Conservation (phyloP, 2,888 invertebrate species). For the Metellina segmentata region DNA sequence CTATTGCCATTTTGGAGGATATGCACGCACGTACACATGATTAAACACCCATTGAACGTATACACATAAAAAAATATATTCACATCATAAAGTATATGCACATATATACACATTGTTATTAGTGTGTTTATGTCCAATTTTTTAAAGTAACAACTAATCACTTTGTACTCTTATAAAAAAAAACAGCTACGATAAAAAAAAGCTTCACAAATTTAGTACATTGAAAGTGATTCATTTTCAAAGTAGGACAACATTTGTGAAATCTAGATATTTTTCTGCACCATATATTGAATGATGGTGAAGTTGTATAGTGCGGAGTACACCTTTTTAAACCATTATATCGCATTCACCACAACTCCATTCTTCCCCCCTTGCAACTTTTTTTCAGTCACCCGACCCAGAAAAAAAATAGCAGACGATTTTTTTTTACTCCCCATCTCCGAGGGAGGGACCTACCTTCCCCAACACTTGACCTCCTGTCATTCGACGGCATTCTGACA, state of each 20-base stretch:
- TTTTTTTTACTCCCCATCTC: neutral
- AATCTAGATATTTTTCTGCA: neutral
- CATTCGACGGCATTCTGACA: conserved; percentile 60
- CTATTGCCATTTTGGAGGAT: too few species aligned
- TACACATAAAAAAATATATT: too few species aligned
- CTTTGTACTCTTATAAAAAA: too few species aligned
- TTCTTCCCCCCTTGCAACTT: neutral
- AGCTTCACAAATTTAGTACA: neutral
- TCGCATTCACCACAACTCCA: neutral
- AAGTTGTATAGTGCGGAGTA: neutral
- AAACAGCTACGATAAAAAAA: too few species aligned
- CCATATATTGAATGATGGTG: neutral
- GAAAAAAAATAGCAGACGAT: neutral
- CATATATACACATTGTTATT: too few species aligned
- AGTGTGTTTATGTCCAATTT: too few species aligned
- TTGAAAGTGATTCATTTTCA: neutral
- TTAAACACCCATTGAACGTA: too few species aligned
- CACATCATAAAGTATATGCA: too few species aligned
- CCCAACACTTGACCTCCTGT: conserved; percentile 56
- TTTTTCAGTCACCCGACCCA: neutral
- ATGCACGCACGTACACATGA: too few species aligned
- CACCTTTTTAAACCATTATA: neutral
- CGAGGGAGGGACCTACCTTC: conserved; percentile 28
- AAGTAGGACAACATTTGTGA: neutral
- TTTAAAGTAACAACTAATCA: too few species aligned